Conservation (phyloP, 2,888 invertebrate species). For the Elegia similella region DNA sequence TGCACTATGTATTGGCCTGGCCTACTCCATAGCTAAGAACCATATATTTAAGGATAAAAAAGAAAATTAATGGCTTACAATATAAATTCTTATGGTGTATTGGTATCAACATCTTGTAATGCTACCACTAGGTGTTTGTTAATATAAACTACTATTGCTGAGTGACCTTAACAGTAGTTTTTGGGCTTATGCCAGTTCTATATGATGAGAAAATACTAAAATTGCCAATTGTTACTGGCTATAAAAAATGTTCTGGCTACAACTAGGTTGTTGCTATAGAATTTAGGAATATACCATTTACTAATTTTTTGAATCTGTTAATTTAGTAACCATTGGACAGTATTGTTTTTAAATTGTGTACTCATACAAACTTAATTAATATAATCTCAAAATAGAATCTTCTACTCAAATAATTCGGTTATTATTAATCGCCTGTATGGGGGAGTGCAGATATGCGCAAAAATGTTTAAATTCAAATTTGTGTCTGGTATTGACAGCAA, state of each 20-base stretch:
- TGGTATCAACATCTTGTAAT: neutral
- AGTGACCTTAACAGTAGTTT: neutral
- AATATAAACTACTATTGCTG: neutral
- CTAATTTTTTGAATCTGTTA: neutral
- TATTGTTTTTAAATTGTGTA: constrained; percentile 14
- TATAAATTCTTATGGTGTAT: neutral
- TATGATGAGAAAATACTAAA: neutral
- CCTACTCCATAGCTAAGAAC: constrained; percentile 84
- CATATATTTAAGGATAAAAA: constrained; percentile 63
- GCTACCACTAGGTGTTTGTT: neutral
- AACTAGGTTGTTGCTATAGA: neutral
- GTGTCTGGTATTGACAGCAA: too few species aligned
- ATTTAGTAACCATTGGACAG: constrained; percentile 2
- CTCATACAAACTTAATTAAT: constrained; percentile 12
- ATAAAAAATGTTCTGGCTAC: neutral
- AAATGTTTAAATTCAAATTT: too few species aligned
- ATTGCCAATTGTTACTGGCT: neutral
- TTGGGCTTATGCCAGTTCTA: neutral
- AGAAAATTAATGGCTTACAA: constrained; percentile 29
- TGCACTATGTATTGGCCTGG: constrained; percentile 87
- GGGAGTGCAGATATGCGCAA: too few species aligned
- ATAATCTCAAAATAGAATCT: constrained; percentile 13
- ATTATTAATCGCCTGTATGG: neutral
- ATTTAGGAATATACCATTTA: neutral
- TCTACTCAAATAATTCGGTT: neutral